Evolutionary conservation across 2,888 invertebrate genomes (phyloP), one percentile per base, ranked within the genome.

Genomic region (Hedychridium roseum): DNA sequence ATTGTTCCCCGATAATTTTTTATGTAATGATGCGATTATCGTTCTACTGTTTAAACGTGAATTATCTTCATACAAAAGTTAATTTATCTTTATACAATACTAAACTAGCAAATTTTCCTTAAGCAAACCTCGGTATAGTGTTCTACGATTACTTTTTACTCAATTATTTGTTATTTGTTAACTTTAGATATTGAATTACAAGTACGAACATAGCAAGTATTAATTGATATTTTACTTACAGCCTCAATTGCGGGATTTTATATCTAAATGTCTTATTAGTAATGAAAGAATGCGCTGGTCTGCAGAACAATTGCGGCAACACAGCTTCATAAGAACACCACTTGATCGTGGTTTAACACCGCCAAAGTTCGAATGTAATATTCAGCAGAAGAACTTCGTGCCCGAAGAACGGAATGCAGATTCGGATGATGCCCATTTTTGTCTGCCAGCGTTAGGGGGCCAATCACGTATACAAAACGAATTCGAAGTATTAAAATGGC

Each of bases 401-500:
- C 67, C 75, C 2, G 79, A 79, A 11, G 71, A 72, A 41, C 73
- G 71, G 4, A 70, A 71, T 3, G 50, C 54, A 1, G n/a, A n/a
- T n/a, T n/a, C n/a, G n/a, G n/a, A n/a, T n/a, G 74, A 76, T 35
- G 51, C 73, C 21, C 68, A 68, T 9, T 56, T 73, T 31, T 65
- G 71, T 32, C 60, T 78, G 2, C 73, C 74, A 9, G 75, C 82
- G 0, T 60, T 82, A 28, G 82, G 80, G 44, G 84, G 86, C 0
- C 86, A 86, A 47, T 91, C 94, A 0, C 83, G 96, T 2, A 83
- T 95, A 2, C 84, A 87, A 57, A 89, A 84, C 2, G 93, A 94
- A 78, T 94, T 94, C 70, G 88, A 91, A 76, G 82, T 92, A 27
- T 81, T 96, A 1, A 86, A 88, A 57, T 89, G 87, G 82, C 81